phyloP scores from a whole-genome alignment of 2,113 vertebrate genomes.

The Albula goreensis region DNA sequence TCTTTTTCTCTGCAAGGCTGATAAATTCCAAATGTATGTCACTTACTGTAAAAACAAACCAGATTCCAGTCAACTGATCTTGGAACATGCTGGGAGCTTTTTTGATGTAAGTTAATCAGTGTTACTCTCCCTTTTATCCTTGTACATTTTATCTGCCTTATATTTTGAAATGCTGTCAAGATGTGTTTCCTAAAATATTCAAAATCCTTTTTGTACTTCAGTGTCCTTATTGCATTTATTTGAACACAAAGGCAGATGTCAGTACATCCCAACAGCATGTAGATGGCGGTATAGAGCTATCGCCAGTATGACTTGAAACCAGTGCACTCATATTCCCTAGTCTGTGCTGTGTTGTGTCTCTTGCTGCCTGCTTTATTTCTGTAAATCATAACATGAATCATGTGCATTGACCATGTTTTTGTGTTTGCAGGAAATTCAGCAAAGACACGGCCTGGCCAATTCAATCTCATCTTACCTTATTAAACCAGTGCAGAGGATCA shows the following conservation, averaged over 20 bases:
- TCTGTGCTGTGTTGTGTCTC: slow-evolving; percentile 3
- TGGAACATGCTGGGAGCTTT: slow-evolving; percentile 90
- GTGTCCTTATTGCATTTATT: neutral
- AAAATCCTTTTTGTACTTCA: neutral
- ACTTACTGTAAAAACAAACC: slow-evolving; percentile 99
- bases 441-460: slow-evolving; percentile 89
- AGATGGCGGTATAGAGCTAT: slow-evolving; percentile 46
- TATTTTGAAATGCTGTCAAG: neutral
- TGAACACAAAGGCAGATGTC: neutral
- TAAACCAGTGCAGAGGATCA: slow-evolving; percentile 97
- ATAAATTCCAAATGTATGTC: slow-evolving; percentile 99
- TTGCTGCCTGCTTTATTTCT: neutral
- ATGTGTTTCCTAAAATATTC: neutral
- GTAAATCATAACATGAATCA: neutral
- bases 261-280: slow-evolving; percentile 1
- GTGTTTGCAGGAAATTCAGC: slow-evolving; percentile 86
- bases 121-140: neutral
- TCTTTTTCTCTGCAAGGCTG: slow-evolving; percentile 76
- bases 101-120: slow-evolving; percentile 84
- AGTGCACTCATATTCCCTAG: neutral
- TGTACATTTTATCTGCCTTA: neutral
- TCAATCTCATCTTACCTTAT: slow-evolving; percentile 97
- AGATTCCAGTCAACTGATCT: slow-evolving; percentile 92
- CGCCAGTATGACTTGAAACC: neutral
- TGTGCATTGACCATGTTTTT: slow-evolving; percentile 13